Evolutionary conservation across 2,797 vertebrate genomes (phyloP).

Genomic region (Neopelma chrysocephalum): DNA sequence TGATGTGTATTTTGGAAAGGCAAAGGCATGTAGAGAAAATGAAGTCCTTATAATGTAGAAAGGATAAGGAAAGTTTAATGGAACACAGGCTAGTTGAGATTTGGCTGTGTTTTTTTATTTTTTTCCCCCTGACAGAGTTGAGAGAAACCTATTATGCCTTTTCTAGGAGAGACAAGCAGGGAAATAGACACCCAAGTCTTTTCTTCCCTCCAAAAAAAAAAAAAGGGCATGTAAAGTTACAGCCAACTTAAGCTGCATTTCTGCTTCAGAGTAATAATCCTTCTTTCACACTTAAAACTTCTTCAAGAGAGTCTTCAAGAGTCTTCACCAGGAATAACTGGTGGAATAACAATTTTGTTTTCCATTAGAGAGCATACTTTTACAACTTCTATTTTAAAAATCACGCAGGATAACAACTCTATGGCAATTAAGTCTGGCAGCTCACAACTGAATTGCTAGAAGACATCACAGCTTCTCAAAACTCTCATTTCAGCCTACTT

Average conservation of each 20-base stretch:
- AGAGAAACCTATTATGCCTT: background rate
- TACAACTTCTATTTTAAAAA: background rate
- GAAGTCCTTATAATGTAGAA: background rate
- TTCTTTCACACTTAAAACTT: background rate
- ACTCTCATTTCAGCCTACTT: background rate
- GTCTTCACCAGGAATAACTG: background rate
- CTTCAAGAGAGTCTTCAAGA: background rate
- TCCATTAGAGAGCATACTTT: constrained; percentile 6
- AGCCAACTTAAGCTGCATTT: background rate
- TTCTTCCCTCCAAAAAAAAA: background rate
- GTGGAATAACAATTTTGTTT: background rate
- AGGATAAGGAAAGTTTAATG: background rate
- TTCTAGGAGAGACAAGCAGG: background rate
- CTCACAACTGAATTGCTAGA: constrained; percentile 45
- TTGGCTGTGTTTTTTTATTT: background rate
- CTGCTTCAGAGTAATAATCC: background rate
- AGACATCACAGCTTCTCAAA: constrained; percentile 32
- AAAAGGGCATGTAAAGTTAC: background rate
- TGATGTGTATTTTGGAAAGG: background rate
- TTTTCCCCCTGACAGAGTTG: background rate
- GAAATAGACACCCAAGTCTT: background rate
- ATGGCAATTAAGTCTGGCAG: constrained; percentile 49
- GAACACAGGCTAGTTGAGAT: background rate
- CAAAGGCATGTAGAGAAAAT: background rate
- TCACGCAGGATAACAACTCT: background rate